Conservation (phyloP, 2,113 vertebrate genomes). For the Nannospalax galili region DNA sequence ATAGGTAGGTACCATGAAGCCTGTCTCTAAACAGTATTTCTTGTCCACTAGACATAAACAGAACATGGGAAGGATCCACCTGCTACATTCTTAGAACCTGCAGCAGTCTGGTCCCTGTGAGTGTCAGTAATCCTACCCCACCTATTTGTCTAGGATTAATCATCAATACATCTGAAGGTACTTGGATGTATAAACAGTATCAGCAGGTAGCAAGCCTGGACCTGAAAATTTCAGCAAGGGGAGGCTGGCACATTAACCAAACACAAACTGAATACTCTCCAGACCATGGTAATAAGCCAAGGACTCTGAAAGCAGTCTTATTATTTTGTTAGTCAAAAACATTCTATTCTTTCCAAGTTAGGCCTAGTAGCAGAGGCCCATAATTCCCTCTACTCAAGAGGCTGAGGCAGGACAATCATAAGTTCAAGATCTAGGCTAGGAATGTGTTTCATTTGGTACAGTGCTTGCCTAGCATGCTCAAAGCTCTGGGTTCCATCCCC, state of each 20-base stretch:
- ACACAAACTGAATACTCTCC: not conserved
- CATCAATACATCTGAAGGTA: slow-evolving; percentile 74
- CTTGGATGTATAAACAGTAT: slow-evolving; percentile 64
- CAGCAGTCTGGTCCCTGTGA: not conserved
- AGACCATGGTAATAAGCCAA: accelerated
- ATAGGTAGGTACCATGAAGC: not conserved
- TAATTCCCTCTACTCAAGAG: not conserved
- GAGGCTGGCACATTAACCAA: not conserved
- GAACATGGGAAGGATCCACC: not conserved
- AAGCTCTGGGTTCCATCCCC: not conserved
- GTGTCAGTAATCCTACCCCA: not conserved
- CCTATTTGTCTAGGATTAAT: slow-evolving; percentile 83
- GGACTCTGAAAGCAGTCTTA: accelerated
- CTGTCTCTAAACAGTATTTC: slow-evolving; percentile 39
- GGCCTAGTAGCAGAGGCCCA: not conserved
- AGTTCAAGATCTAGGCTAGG: not conserved
- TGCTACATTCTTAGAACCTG: not conserved
- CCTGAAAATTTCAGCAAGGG: too few relatives aligned
- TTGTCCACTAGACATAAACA: slow-evolving; percentile 57
- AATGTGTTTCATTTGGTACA: too few relatives aligned
- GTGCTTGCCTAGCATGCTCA: too few relatives aligned
- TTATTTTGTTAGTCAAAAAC: accelerated
- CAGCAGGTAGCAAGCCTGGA: not conserved
- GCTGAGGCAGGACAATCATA: not conserved
- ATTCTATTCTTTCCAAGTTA: too few relatives aligned